Evolutionary conservation across 2,888 invertebrate genomes (phyloP), one percentile per base, ranked within the genome.

Genomic region (Agrochola litura): DNA sequence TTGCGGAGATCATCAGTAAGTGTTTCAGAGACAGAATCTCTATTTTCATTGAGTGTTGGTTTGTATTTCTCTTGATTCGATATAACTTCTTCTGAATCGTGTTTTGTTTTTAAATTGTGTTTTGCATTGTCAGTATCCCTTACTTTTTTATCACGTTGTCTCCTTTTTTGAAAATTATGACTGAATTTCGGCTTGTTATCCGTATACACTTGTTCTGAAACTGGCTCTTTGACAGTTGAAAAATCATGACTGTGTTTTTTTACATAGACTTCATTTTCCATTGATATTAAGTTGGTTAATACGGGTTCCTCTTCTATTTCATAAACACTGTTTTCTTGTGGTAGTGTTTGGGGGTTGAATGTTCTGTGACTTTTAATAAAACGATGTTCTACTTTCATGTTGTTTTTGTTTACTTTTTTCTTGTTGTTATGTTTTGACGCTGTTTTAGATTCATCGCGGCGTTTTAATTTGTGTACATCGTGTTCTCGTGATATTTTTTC

Each of bases 231-330:
- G 12, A 37, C 2, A 12, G 60, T 22, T 37, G 1, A 22, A n/a
- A n/a, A 14, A n/a, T 76, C 14, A 30, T 43, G 0, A 16, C 8
- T 16, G 6, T 68, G 43, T 12, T 79, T 25, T 16, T 6, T 22
- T 10, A 41, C n/a, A 46, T 79, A 73, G 14, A 46, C 6, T 25
- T 73, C 37, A 49, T 73, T 74, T 60, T 73, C 58, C 16, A 37
- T 41, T 19, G 73, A 74, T 1, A 74, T 19, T 9, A 0, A 14
- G 12, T 49, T 66, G 49, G 66, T 6, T 46, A 19, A 25, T 25
- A 30, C 2, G 8, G 49, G 19, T 12, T 49, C 22, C 30, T 49
- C 0, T 49, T 60, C 37, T 6, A 10, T 10, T 68, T 52, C 41
- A 46, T 30, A 25, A 6, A 19, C 25, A 12, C 6, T n/a, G 0